A percentile compares a stretch with the other conserved stretches of the same genome.
phyloP scores from a whole-genome alignment of 2,113 vertebrate genomes.

The Platycercus adscitus region DNA sequence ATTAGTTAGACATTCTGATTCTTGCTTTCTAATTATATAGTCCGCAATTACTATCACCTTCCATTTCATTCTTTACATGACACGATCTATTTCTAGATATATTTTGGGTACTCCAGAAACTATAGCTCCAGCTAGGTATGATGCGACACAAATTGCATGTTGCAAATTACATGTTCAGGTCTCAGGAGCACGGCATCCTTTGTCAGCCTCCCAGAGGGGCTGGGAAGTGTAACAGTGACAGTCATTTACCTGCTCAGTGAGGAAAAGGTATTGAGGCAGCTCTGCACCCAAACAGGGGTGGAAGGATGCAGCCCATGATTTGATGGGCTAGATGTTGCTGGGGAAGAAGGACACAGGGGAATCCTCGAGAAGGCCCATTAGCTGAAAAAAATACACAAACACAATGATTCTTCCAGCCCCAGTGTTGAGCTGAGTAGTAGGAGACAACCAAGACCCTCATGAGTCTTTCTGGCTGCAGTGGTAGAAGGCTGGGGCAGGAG shows the following conservation, averaged over 20 bases:
- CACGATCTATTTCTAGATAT: conserved; percentile 39
- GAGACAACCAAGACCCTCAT: background rate
- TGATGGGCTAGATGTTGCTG: background rate
- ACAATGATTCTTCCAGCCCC: background rate
- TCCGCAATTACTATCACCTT: conserved; percentile 59
- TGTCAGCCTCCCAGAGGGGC: background rate
- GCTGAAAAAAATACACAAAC: background rate
- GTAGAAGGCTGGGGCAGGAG: background rate
- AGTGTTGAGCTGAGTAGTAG: background rate
- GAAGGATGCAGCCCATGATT: background rate
- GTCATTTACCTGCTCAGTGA: background rate
- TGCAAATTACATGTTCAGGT: conserved; percentile 56
- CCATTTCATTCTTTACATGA: conserved; percentile 53
- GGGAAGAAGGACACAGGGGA: background rate
- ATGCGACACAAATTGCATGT: conserved; percentile 35
- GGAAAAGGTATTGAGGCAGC: background rate
- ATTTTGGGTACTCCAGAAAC: conserved; percentile 17
- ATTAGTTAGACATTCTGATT: conserved; percentile 14
- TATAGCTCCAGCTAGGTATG: conserved; percentile 11
- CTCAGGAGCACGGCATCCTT: background rate
- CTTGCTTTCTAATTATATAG: conserved; percentile 57
- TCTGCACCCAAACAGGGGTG: background rate
- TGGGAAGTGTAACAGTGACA: background rate
- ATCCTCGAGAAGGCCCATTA: background rate
- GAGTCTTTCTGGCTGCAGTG: background rate